phyloP scores from a whole-genome alignment of 1,140 invertebrate genomes.

The Leptinotarsa lineolata region DNA sequence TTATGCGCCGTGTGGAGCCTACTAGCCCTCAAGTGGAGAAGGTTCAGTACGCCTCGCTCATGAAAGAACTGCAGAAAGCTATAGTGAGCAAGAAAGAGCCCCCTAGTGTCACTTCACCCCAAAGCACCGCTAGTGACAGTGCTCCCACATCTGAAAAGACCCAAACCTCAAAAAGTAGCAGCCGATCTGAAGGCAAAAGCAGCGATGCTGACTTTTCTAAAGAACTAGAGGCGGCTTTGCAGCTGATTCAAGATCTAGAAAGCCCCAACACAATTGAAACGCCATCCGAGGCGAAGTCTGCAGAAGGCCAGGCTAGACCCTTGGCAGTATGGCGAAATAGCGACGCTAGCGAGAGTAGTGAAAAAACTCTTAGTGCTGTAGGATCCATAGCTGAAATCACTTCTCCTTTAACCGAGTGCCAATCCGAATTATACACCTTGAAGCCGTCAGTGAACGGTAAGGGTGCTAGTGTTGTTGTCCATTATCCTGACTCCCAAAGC shows the following conservation, averaged over 20 bases:
- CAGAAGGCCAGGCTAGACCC: constrained; percentile 34
- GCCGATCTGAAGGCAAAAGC: constrained; percentile 48
- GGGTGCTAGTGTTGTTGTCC: constrained; percentile 48
- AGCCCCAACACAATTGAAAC: constrained; percentile 58
- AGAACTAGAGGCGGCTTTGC: constrained; percentile 58
- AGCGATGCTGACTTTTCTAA: constrained; percentile 58
- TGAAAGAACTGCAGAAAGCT: constrained; percentile 57
- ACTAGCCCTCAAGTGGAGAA: constrained; percentile 49
- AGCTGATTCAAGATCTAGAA: constrained; percentile 59
- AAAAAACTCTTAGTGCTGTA: constrained; percentile 54
- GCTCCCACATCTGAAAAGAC: constrained; percentile 43
- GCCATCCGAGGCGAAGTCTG: constrained; percentile 51
- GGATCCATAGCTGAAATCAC: constrained; percentile 52
- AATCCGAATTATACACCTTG: constrained; percentile 46
- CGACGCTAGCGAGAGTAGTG: constrained; percentile 52
- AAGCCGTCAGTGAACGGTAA: constrained; percentile 52
- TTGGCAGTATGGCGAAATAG: constrained; percentile 50
- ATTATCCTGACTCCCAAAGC: constrained; percentile 54
- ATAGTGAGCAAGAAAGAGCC: constrained; percentile 52
- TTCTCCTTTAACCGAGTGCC: constrained; percentile 49
- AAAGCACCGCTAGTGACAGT: constrained; percentile 40
- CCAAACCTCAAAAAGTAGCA: constrained; percentile 46
- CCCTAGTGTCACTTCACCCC: constrained; percentile 44
- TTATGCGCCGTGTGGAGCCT: constrained; percentile 40
- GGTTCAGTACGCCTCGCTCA: constrained; percentile 58